Conservation (phyloP, 1,140 invertebrate genomes). For the Drosophila saltans region DNA sequence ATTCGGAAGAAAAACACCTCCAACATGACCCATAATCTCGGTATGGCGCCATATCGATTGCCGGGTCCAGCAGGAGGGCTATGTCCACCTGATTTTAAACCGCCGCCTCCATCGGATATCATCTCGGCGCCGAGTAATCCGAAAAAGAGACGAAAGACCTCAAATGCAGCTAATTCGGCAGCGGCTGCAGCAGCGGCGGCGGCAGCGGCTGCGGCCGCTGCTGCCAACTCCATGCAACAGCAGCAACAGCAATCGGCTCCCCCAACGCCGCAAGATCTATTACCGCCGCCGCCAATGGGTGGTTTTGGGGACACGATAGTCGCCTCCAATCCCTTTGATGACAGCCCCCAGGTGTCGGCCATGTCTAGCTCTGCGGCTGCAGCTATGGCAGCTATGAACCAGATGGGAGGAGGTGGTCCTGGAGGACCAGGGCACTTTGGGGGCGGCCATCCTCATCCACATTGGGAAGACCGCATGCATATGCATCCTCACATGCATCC, state of each 20-base stretch:
- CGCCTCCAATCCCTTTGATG: conserved; percentile 97
- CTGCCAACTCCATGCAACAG: conserved; percentile 84
- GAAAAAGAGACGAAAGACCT: conserved; percentile 88
- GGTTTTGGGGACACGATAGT: conserved; percentile 97
- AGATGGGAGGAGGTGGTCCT: conserved; percentile 75
- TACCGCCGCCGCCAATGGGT: conserved; percentile 91
- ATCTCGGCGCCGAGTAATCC: conserved; percentile 87
- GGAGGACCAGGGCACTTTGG: conserved; percentile 59
- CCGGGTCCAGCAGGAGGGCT: conserved; percentile 86
- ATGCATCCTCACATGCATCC: conserved; percentile 83
- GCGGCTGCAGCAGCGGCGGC: conserved; percentile 76
- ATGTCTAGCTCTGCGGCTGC: conserved; percentile 80
- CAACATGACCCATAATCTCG: conserved; percentile 88
- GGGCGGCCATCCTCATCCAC: conserved; percentile 78
- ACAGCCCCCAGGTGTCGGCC: conserved; percentile 88
- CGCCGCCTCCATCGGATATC: conserved; percentile 85
- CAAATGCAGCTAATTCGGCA: conserved; percentile 84
- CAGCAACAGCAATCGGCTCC: conserved; percentile 85
- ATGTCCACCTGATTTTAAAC: conserved; percentile 86
- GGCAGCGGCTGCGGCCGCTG: conserved; percentile 80
- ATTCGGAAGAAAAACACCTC: conserved; percentile 83
- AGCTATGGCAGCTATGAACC: conserved; percentile 86
- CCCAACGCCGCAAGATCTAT: conserved; percentile 88
- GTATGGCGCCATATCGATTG: conserved; percentile 88
- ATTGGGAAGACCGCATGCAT: conserved; percentile 84